Percentiles rank a stretch among this genome's conserved stretches.
These are phyloP conservation scores for Mellivora capensis DNA, from an alignment of 2,113 vertebrate species.

Conservation along the genomic window DNA sequence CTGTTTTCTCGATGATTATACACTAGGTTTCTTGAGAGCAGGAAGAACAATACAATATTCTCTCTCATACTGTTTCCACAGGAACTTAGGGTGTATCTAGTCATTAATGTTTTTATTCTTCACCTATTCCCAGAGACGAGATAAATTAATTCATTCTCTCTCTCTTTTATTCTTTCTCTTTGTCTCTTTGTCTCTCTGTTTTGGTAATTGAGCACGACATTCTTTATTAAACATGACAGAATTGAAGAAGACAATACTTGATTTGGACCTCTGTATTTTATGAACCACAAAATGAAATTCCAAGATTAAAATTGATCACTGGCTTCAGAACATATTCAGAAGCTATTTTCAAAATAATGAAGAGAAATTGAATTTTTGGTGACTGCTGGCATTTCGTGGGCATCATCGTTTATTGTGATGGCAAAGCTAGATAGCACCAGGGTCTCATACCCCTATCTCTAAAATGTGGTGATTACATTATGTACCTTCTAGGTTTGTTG, in stretches of 20 bases:
- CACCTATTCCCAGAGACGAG: too few species aligned
- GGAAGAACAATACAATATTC: background rate
- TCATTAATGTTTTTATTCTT: background rate
- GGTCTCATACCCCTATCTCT: background rate
- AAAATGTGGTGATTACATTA: background rate
- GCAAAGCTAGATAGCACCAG: rapidly evolving
- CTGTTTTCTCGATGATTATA: background rate
- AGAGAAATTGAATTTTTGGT: background rate
- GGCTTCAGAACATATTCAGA: background rate
- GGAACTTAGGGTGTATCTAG: background rate
- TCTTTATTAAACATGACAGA: background rate
- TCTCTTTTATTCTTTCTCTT: background rate
- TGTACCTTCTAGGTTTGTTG: background rate
- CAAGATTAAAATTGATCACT: background rate
- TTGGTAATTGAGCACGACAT: background rate
- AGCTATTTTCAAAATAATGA: background rate
- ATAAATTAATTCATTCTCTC: background rate
- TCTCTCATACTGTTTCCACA: background rate
- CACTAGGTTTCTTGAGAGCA: background rate
- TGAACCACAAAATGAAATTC: background rate
- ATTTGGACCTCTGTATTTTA: background rate
- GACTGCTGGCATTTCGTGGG: background rate
- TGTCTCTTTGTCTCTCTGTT: background rate
- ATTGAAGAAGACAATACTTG: background rate
- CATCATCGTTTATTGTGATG: rapidly evolving